Conservation (phyloP, 2,888 invertebrate species). For the Ormyrus pomaceus region DNA sequence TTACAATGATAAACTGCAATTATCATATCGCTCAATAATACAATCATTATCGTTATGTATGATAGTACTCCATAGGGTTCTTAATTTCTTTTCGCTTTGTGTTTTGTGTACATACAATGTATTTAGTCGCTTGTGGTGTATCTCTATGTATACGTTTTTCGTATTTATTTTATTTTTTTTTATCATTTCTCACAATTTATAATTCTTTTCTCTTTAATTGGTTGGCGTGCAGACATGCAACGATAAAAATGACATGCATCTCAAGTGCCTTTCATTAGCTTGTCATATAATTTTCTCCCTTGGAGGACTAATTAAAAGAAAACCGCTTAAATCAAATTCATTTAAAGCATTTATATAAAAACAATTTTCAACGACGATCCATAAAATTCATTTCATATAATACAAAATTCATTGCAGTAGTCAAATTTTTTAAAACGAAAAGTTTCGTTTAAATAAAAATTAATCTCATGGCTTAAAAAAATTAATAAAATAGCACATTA, state of each 20-base stretch:
- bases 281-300: constrained; percentile 33
- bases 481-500: constrained; percentile 46
- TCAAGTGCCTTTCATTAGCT: constrained; percentile 56
- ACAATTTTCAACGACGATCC: constrained; percentile 51
- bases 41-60: constrained; percentile 61
- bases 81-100: constrained; percentile 53
- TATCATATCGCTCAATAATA: constrained; percentile 61
- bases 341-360: constrained; percentile 46
- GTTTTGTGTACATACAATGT: constrained; percentile 57
- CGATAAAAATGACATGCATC: constrained; percentile 57
- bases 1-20: constrained; percentile 66
- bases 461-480: constrained; percentile 30
- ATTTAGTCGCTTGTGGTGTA: constrained; percentile 47
- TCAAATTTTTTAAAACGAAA: constrained; percentile 45
- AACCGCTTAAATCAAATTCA: constrained; percentile 49
- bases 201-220: constrained; percentile 51
- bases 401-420: constrained; percentile 53
- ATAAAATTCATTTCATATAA: constrained; percentile 50
- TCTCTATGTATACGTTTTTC: constrained; percentile 41
- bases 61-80: constrained; percentile 57
- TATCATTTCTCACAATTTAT: constrained; percentile 45
- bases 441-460: constrained; percentile 36
- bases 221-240: constrained; percentile 59
- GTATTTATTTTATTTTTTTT: constrained; percentile 47
- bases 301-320: constrained; percentile 46